Percentiles rank a stretch among this genome's conserved stretches.
These are phyloP conservation scores for Gobius niger DNA, from an alignment of 2,113 vertebrate species.

Conservation along the genomic window DNA sequence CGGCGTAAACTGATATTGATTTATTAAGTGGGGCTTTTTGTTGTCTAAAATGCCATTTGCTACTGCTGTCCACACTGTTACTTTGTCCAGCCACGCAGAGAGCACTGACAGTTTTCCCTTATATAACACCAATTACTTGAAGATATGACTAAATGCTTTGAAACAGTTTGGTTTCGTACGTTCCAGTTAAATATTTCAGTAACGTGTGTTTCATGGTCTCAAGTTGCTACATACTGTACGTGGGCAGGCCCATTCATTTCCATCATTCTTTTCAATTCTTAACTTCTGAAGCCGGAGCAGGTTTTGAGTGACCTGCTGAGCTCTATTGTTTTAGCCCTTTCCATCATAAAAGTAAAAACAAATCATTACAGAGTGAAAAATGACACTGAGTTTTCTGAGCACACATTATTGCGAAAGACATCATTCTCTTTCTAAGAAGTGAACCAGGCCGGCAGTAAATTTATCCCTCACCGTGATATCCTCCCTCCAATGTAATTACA, in stretches of 20 bases:
- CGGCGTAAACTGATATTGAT: slow-evolving; percentile 6
- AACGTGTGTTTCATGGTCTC: too few species aligned
- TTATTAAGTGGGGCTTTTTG: slow-evolving; percentile 10
- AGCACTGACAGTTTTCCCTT: not conserved
- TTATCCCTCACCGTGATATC: slow-evolving; percentile 13
- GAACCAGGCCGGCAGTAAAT: slow-evolving; percentile 8
- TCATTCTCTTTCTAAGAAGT: not conserved
- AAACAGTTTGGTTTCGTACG: too few species aligned
- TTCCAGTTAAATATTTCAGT: too few species aligned
- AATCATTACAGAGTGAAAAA: slow-evolving; percentile 3
- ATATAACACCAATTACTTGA: not conserved
- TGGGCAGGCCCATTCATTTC: too few species aligned
- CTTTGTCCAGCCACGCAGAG: not conserved
- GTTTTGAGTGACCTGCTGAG: too few species aligned
- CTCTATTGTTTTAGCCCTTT: not conserved
- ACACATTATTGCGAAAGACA: not conserved
- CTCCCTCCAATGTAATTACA: slow-evolving; percentile 45
- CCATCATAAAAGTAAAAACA: not conserved
- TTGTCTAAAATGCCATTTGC: slow-evolving; percentile 9
- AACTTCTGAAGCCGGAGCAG: too few species aligned
- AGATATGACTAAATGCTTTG: too few species aligned
- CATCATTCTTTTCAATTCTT: too few species aligned
- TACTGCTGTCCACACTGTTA: slow-evolving; percentile 3
- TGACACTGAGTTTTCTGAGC: not conserved
- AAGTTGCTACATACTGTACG: too few species aligned